These are phyloP conservation scores for Acromyrmex echinatior DNA, from an alignment of 1,140 invertebrate species.

Conservation along the genomic window DNA sequence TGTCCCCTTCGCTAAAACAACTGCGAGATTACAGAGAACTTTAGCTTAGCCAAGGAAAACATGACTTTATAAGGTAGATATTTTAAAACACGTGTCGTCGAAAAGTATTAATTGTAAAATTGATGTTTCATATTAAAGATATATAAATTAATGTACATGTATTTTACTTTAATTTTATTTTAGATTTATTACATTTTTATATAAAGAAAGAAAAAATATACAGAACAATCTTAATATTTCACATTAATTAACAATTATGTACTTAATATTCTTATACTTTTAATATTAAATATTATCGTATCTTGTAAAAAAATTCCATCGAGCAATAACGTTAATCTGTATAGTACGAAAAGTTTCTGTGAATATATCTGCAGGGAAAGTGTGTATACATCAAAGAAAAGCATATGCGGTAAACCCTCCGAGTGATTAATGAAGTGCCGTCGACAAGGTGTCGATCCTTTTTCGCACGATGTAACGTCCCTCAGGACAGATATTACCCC, in stretches of 20 bases:
- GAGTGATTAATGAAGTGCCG: slow-evolving; percentile 72
- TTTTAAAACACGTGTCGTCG: neutral
- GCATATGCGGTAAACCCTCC: neutral
- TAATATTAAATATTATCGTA: neutral
- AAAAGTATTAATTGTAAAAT: neutral
- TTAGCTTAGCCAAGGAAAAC: neutral
- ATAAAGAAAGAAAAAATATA: neutral
- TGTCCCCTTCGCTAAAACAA: slow-evolving; percentile 71
- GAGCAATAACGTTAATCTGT: neutral
- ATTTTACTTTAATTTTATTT: neutral
- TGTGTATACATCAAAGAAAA: neutral
- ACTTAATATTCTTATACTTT: neutral
- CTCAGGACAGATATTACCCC: slow-evolving; percentile 44
- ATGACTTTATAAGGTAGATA: neutral
- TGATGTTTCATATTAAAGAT: neutral
- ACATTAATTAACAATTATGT: neutral
- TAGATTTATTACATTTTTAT: neutral
- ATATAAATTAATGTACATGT: neutral
- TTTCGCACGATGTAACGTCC: slow-evolving; percentile 49
- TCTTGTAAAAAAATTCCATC: neutral
- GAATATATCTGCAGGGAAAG: slow-evolving; percentile 2
- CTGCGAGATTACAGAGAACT: slow-evolving; percentile 37
- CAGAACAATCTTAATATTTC: neutral
- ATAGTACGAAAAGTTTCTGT: slow-evolving; percentile 3
- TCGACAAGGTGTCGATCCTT: slow-evolving; percentile 67